Evolutionary conservation across 2,888 invertebrate species (phyloP), one percentile per base, ranked within the genome.

Genomic region (Cordilura impudica): DNA sequence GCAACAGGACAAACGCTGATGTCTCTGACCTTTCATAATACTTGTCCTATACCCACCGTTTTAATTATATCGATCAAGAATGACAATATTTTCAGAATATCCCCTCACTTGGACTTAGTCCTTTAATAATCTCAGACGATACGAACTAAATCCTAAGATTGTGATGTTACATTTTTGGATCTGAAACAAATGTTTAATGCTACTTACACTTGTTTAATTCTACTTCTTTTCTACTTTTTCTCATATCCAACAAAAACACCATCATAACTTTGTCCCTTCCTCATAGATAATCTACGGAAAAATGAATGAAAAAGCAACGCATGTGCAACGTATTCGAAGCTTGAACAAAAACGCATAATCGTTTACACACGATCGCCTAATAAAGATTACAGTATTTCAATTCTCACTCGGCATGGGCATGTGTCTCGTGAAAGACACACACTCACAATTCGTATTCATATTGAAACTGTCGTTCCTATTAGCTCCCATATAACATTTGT

Each of bases 291-390:
- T 29, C 54, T 45, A 31, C 47, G n/a, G 26, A 47, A 60, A 60
- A 26, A 21, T 47, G 23, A 51, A 45, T 58, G 26, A 47, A 60
- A 60, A 26, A 21, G 61, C 23, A 51, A 45, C 65, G 63, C 69
- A 70, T 70, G 75, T 39, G 49, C 51, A 70, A 45, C 65, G 29
- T 23, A 47, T 51, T 39, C 49, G 12, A 49, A 54, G 65, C 58
- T 29, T 51, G 12, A 63, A 16, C 31, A 61, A 21, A 58, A 54
- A 72, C 47, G 47, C 71, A 56, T 72, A 72, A 72, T 72, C 63
- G 47, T 54, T 63, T 63, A 8, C 47, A 65, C 58, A 66, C 65
- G 72, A 66, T 73, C 58, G 14, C 35, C 72, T 65, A 73, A 73
- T 65, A 73, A 60, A 66, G 58, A 66, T 65, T 51, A 73, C 18